A percentile compares a stretch with the other conserved stretches of the same genome.
Evolutionary conservation across 2,113 vertebrate species (phyloP).

Genomic region (Scatophagus argus): DNA sequence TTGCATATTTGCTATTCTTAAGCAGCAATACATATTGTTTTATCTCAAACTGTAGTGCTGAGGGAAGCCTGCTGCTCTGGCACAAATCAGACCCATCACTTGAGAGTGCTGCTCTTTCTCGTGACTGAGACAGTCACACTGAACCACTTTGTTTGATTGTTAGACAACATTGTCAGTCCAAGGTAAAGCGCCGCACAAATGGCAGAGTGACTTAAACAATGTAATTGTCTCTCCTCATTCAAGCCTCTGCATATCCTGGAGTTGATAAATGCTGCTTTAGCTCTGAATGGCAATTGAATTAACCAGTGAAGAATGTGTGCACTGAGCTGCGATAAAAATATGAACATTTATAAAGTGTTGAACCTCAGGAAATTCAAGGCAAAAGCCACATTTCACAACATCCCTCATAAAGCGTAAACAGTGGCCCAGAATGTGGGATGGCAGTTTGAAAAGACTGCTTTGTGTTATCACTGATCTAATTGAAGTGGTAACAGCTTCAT

Average conservation of each 20-base stretch:
- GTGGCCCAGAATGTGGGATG: slow-evolving; percentile 3
- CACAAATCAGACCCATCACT: slow-evolving; percentile 59
- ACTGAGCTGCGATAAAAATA: slow-evolving; percentile 18
- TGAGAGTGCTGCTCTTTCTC: slow-evolving; percentile 19
- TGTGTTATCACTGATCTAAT: slow-evolving; percentile 61
- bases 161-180: slow-evolving; percentile 28
- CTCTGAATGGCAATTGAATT: slow-evolving; percentile 34
- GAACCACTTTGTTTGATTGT: slow-evolving; percentile 29
- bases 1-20: slow-evolving; percentile 62
- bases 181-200: slow-evolving; percentile 1
- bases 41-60: slow-evolving; percentile 2
- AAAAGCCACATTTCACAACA: slow-evolving; percentile 19
- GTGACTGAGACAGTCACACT: slow-evolving; percentile 14
- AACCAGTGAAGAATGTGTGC: background rate
- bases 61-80: slow-evolving; percentile 41
- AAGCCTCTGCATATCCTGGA: background rate
- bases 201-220: slow-evolving; percentile 3
- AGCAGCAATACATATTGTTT: slow-evolving; percentile 25
- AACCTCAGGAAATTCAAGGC: slow-evolving; percentile 4
- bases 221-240: background rate
- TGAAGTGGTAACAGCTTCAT: slow-evolving; percentile 64
- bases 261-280: slow-evolving; percentile 29
- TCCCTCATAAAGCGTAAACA: slow-evolving; percentile 30
- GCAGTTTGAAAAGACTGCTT: slow-evolving; percentile 39
- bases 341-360: slow-evolving; percentile 1